Base-by-base conservation (phyloP, 2,888 invertebrate genomes). In the Zelleria hepariella region DNA sequence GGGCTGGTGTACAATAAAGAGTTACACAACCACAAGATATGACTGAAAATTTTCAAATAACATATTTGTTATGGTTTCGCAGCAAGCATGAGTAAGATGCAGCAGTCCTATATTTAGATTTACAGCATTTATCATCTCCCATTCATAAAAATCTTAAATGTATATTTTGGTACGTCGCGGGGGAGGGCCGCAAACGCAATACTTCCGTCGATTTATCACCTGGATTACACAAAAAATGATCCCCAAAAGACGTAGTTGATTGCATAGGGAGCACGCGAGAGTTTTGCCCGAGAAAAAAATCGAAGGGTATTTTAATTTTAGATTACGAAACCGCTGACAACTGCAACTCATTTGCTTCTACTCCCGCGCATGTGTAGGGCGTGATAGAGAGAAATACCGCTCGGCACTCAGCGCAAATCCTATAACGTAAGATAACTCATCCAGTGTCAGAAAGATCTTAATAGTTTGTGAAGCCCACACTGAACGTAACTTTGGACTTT, bases 141-240 rank as follows among this genome's bases (percentile, higher is more conserved):
- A 15, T 42, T 42, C 26, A 54, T 54, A 54, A 54, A 54, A 54
- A 54, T 10, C n/a, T n/a, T 42, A 42, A 42, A 42, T 42, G 60
- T 61, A 66, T 81, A 80, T 81, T 80, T 78, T 78, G 74, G 73
- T 71, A 66, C 63, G 64, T 63, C 66, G 66, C 68, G 69, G 78
- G 79, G 77, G 71, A 71, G 64, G 63, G 67, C 67, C 60, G 57
- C 65, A 64, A 67, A 72, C 73, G 72, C 74, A 54, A 58, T 57
- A 59, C 58, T 60, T 57, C 75, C 75, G 75, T 71, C 71, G 69
- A 78, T 78, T 77, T 75, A 79, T 81, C 82, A 83, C 79, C 78
- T 81, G 82, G 78, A 75, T 76, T 75, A 72, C 63, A 75, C 78
- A 62, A 83, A 67, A 78, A 80, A 77, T 66, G 48, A 72, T 68